Percentiles rank a stretch among this genome's conserved stretches.
phyloP scores from a whole-genome alignment of 2,113 vertebrate genomes.

The Halichoerus grypus region DNA sequence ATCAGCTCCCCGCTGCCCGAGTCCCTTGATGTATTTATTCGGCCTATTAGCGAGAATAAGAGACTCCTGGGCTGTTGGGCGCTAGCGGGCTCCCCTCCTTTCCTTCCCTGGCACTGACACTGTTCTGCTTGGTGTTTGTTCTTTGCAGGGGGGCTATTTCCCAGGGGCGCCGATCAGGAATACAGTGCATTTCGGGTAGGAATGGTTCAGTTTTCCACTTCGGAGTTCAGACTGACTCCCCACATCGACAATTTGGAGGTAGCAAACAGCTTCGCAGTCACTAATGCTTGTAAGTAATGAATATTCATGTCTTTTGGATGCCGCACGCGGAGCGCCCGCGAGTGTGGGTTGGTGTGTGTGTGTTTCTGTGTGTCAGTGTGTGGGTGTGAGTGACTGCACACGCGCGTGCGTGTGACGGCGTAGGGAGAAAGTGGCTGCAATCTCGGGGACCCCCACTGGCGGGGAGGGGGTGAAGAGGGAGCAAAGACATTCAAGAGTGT shows the following conservation, averaged over 20 bases:
- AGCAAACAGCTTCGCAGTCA: conserved; percentile 99
- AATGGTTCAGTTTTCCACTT: conserved; percentile 97
- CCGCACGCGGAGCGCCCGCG: conserved; percentile 9
- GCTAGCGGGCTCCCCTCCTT: neutral
- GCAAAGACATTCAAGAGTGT: neutral
- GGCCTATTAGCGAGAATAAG: neutral
- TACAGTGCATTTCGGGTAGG: conserved; percentile 99
- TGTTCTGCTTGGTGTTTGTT: conserved; percentile 75
- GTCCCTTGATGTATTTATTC: neutral
- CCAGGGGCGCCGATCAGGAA: conserved; percentile 98
- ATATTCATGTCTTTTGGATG: conserved; percentile 53
- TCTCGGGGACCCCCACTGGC: conserved; percentile 55
- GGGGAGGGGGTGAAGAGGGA: neutral
- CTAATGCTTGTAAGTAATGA: conserved; percentile 97
- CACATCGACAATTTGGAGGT: conserved; percentile 99
- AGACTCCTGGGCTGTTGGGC: neutral
- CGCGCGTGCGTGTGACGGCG: conserved; percentile 70
- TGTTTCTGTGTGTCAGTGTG: conserved; percentile 35
- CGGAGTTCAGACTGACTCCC: conserved; percentile 97
- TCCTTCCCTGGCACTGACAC: conserved; percentile 67
- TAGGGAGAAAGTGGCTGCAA: conserved; percentile 38
- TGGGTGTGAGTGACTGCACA: conserved; percentile 69
- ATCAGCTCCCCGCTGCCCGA: neutral
- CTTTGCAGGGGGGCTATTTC: conserved; percentile 96
- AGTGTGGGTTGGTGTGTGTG: conserved; percentile 4